These are phyloP conservation scores for Xiphorhynchus elegans DNA, from an alignment of 2,113 vertebrate species.

Conservation along the genomic window DNA sequence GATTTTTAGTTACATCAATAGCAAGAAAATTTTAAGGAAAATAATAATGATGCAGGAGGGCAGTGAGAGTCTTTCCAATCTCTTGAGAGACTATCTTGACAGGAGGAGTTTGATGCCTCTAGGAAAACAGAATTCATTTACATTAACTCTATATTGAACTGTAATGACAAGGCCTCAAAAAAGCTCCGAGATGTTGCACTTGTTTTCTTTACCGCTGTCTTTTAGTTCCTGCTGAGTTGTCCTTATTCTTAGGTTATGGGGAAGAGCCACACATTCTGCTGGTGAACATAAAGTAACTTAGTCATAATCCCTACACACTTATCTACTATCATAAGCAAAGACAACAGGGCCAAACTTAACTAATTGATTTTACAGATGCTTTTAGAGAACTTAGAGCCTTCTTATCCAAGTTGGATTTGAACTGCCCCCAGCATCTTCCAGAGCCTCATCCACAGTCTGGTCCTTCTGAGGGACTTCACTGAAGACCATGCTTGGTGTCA, in stretches of 20 bases:
- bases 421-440: neutral
- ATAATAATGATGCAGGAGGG: conserved; percentile 33
- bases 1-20: conserved; percentile 34
- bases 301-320: neutral
- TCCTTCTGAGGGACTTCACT: neutral
- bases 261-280: neutral
- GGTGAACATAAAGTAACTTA: neutral
- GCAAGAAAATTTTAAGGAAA: conserved; percentile 11
- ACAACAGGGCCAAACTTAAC: neutral
- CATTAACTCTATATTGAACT: neutral
- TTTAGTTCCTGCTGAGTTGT: neutral
- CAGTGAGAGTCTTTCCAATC: conserved; percentile 26
- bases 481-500: neutral
- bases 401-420: neutral
- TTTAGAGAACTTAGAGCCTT: neutral
- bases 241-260: neutral
- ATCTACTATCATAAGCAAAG: neutral
- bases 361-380: neutral
- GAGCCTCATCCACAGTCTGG: neutral
- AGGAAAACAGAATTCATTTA: conserved; percentile 53
- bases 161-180: conserved; percentile 17
- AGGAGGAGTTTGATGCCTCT: conserved; percentile 47
- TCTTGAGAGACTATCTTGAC: conserved; percentile 37
- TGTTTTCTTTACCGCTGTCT: neutral
- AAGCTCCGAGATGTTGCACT: neutral